Evolutionary conservation across 1,140 invertebrate species (phyloP).

Genomic region (Papilio polyxenes): DNA sequence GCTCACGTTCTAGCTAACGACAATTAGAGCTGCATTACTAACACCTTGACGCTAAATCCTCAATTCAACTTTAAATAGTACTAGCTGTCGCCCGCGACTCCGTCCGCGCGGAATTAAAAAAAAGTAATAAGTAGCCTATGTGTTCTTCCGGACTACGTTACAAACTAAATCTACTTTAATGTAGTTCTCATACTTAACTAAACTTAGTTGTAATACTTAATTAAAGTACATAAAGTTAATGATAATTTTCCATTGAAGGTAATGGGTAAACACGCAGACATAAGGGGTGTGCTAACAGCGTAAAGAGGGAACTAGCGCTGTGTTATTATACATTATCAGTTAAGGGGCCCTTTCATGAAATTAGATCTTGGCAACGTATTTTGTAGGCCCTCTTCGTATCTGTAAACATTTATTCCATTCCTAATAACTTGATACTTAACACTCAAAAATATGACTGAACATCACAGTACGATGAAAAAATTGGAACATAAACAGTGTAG

Average conservation of each 20-base stretch:
- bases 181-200: too few relatives aligned
- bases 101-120: too few relatives aligned
- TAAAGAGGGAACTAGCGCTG: not conserved
- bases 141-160: too few relatives aligned
- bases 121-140: too few relatives aligned
- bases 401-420: too few relatives aligned
- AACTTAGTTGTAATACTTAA: not conserved
- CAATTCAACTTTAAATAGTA: not conserved
- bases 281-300: not conserved
- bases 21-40: conserved; percentile 11
- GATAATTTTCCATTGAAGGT: conserved; percentile 7
- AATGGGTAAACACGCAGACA: not conserved
- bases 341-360: not conserved
- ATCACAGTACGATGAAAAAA: not conserved
- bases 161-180: not conserved
- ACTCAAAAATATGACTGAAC: not conserved
- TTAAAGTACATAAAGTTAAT: not conserved
- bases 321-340: not conserved
- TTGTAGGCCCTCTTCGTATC: too few relatives aligned
- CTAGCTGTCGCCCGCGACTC: not conserved
- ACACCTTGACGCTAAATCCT: not conserved
- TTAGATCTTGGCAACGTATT: not conserved
- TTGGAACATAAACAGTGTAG: not conserved
- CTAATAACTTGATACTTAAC: not conserved
- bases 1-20: conserved; percentile 7